Percentiles rank a stretch among this genome's conserved stretches.
Evolutionary conservation across 2,888 invertebrate species (phyloP).

Genomic region (Apantesis nais): DNA sequence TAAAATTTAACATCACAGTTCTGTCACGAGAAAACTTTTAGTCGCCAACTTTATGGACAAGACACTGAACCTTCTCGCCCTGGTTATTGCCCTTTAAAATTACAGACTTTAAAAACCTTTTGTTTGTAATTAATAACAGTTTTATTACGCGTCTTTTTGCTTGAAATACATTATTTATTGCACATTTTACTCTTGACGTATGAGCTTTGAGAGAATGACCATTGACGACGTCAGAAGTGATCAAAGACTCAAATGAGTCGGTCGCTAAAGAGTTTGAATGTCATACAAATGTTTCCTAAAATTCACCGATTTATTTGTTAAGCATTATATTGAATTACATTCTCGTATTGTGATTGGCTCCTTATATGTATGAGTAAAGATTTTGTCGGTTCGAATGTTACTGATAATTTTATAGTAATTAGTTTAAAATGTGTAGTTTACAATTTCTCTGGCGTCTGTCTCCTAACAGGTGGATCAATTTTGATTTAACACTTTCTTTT

Average conservation of each 20-base stretch:
- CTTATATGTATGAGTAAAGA: background rate
- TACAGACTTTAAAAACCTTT: background rate
- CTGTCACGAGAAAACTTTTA: background rate
- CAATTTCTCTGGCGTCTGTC: too few relatives aligned
- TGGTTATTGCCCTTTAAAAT: background rate
- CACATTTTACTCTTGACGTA: background rate
- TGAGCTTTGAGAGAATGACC: background rate
- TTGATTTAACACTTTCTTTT: too few relatives aligned
- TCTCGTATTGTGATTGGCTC: background rate
- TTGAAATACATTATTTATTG: background rate
- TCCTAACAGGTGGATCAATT: too few relatives aligned
- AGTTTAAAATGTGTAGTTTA: background rate
- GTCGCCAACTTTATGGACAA: background rate
- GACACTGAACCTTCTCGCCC: background rate
- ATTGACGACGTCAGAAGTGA: background rate
- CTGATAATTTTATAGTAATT: background rate
- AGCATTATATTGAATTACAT: conserved; percentile 1
- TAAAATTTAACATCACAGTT: conserved; percentile 20
- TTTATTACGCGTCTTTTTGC: background rate
- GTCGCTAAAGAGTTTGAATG: background rate
- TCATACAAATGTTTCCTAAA: background rate
- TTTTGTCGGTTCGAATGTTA: background rate
- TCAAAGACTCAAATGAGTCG: background rate
- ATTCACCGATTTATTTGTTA: background rate
- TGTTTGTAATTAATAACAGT: background rate